Evolutionary conservation across 2,113 vertebrate species (phyloP).

Genomic region (Sinosuthora webbiana): DNA sequence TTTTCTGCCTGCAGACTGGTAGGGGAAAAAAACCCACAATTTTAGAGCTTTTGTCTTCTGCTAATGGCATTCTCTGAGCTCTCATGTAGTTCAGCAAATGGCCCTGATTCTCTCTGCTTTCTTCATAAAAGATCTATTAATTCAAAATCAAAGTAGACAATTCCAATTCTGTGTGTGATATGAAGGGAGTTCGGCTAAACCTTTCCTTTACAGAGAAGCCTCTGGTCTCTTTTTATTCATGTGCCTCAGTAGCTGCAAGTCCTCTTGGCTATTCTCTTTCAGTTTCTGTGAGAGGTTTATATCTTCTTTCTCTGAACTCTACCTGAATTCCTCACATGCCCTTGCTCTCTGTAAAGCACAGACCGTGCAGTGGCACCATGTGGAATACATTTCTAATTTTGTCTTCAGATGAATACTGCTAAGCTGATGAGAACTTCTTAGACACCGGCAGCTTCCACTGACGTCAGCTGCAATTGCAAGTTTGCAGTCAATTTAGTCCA

Average conservation of each 20-base stretch:
- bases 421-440: slow-evolving; percentile 54
- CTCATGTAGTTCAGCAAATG: not conserved
- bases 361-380: not conserved
- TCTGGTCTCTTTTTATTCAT: not conserved
- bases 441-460: slow-evolving; percentile 13
- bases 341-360: not conserved
- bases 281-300: not conserved
- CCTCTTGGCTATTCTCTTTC: not conserved
- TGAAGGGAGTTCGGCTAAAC: not conserved
- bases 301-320: not conserved
- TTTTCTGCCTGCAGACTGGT: not conserved
- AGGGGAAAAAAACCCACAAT: not conserved
- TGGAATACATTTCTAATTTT: slow-evolving; percentile 34
- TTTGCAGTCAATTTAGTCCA: slow-evolving; percentile 26
- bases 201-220: not conserved
- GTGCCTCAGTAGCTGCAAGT: not conserved
- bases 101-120: not conserved
- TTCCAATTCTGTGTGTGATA: not conserved
- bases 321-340: not conserved
- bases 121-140: not conserved
- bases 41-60: not conserved
- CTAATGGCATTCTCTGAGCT: not conserved
- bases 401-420: not conserved
- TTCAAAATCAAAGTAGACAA: not conserved
- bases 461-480: slow-evolving; percentile 45